Percentiles rank a stretch among this genome's conserved stretches.
These are phyloP conservation scores for Scaptomyza montana DNA, from an alignment of 1,140 invertebrate species.

Conservation along the genomic window DNA sequence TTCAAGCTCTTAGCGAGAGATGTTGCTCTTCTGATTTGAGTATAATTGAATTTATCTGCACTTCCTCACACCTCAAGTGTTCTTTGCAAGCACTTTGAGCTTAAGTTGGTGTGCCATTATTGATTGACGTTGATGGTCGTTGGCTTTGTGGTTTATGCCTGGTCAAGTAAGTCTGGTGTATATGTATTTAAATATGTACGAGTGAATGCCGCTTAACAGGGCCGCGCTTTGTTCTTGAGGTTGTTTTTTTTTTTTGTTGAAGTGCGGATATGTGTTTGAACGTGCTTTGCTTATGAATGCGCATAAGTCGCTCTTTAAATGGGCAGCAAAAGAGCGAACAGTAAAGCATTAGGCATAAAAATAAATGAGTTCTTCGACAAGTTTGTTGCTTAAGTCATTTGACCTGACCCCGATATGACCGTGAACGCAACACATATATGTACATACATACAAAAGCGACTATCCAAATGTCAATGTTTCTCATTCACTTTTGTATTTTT, in stretches of 20 bases:
- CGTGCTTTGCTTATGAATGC: constrained; percentile 60
- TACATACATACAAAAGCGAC: neutral
- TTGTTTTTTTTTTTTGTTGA: constrained; percentile 7
- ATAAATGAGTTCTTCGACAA: constrained; percentile 9
- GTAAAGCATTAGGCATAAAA: neutral
- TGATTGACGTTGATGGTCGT: constrained; percentile 46
- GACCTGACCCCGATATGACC: constrained; percentile 13
- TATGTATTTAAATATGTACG: constrained; percentile 2
- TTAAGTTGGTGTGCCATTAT: neutral
- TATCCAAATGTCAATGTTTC: constrained; percentile 13
- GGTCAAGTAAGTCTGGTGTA: constrained; percentile 30
- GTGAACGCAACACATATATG: neutral
- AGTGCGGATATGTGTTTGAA: constrained; percentile 64
- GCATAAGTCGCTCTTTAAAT: constrained; percentile 13
- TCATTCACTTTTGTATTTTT: neutral
- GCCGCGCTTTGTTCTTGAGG: constrained; percentile 63
- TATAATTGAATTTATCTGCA: constrained; percentile 8
- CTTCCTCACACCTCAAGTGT: constrained; percentile 16
- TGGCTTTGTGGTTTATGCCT: constrained; percentile 22
- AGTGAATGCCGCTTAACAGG: constrained; percentile 10
- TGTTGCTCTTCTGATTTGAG: neutral
- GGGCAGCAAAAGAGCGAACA: constrained; percentile 10
- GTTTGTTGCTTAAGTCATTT: constrained; percentile 34
- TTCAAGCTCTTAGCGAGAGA: neutral
- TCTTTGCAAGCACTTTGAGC: constrained; percentile 17